Base-by-base conservation (phyloP, 2,888 invertebrate species). In the Didymodactylos carnosus region DNA sequence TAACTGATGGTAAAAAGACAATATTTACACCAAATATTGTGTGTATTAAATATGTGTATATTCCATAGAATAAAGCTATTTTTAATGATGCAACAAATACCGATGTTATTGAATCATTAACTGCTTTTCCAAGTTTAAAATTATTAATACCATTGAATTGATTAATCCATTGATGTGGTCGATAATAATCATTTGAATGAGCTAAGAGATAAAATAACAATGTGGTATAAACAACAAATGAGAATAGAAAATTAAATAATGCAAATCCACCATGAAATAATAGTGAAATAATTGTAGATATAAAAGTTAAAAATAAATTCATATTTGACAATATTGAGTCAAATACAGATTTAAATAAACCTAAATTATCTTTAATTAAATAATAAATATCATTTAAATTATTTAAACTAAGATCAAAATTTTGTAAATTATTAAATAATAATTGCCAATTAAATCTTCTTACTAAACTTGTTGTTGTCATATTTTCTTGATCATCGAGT, bases 11-110 rank as follows among this genome's bases (percentile, higher is more conserved):
- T 77, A 97, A 87, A 83, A 94, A 97, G 43, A 97, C 91, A 76
- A 98, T 91, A 83, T 92, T 91, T 39, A 87, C 91, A 75, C 91
- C 91, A 82, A 97, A 95, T 16, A 97, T 85, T 77, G 91, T 92
- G 83, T 98, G 97, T 72, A 93, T 90, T 76, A 97, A 88, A 93
- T 95, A 98, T 0, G 97, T 97, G 88, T 95, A 98, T 77, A 97
- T 86, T 0, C 95, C 97, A 82, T 98, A 97, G 85, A 98, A 98
- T 0, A 91, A 86, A 0, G 94, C 91, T 88, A 97, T 91, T 85
- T 97, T 98, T 79, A 94, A 90, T 4, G 95, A 94, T 0, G 95
- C 94, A 76, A 91, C 88, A 82, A 98, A 91, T 19, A 98, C 97
- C 78, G 93, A 92, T 78, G 92, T 93, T n/a, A 76, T 72, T 40